Evolutionary conservation across 2,797 vertebrate species (phyloP).

Genomic region (Echeneis naucrates): DNA sequence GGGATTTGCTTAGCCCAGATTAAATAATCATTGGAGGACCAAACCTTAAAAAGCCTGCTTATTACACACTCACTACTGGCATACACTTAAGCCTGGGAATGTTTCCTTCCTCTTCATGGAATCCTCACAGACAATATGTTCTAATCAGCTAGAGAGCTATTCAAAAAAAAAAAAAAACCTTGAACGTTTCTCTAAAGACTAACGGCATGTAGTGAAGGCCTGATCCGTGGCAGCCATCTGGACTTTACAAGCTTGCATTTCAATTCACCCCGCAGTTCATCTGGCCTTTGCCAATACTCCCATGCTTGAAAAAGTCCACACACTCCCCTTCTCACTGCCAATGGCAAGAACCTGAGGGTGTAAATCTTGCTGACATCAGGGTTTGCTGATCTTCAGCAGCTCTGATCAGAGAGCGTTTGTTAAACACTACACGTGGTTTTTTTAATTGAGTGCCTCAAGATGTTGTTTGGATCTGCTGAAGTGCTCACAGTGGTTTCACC

Average conservation of each 20-base stretch:
- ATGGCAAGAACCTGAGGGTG: slow-evolving; percentile 10
- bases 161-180: slow-evolving; percentile 27
- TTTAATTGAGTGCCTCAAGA: slow-evolving; percentile 19
- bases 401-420: slow-evolving; percentile 25
- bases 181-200: slow-evolving; percentile 51
- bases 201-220: slow-evolving; percentile 29
- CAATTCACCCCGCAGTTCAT: slow-evolving; percentile 50
- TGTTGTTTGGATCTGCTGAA: slow-evolving; percentile 42
- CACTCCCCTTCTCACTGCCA: slow-evolving; percentile 28
- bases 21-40: slow-evolving; percentile 66
- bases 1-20: slow-evolving; percentile 53
- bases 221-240: slow-evolving; percentile 57
- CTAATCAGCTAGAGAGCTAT: slow-evolving; percentile 48
- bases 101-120: slow-evolving; percentile 68
- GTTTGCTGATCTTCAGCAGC: slow-evolving; percentile 21
- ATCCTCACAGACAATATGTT: slow-evolving; percentile 58
- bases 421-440: slow-evolving; percentile 14
- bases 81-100: slow-evolving; percentile 62
- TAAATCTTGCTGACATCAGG: neutral
- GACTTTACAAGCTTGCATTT: slow-evolving; percentile 60
- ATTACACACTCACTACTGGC: slow-evolving; percentile 43
- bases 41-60: slow-evolving; percentile 55
- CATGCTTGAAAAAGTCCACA: slow-evolving; percentile 40
- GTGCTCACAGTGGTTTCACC: slow-evolving; percentile 6
- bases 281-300: slow-evolving; percentile 44